Evolutionary conservation across 2,113 vertebrate species (phyloP).

Genomic region (Shinisaurus crocodilurus): DNA sequence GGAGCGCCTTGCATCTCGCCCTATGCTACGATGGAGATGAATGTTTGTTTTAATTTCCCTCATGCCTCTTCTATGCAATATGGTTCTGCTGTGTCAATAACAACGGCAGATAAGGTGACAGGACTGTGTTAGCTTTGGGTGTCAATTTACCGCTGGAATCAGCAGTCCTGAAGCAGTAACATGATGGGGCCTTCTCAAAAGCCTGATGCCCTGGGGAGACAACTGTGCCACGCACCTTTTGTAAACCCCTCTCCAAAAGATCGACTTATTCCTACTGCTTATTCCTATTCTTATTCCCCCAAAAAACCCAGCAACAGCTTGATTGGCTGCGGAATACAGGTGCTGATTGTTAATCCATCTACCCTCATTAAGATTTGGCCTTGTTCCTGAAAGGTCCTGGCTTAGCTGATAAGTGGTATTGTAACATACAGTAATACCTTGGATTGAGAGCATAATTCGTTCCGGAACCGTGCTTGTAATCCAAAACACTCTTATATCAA

Average conservation of each 20-base stretch:
- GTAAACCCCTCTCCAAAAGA: background rate
- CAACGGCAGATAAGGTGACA: conserved; percentile 23
- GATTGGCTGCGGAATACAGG: too few species aligned
- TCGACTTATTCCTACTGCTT: background rate
- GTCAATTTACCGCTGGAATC: conserved; percentile 18
- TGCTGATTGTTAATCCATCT: too few species aligned
- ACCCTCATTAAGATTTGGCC: too few species aligned
- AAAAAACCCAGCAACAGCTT: too few species aligned
- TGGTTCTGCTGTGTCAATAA: conserved; percentile 18
- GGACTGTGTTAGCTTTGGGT: background rate
- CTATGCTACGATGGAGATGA: background rate
- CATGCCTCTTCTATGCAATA: conserved; percentile 10
- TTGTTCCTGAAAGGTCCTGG: too few species aligned
- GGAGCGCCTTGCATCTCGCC: background rate
- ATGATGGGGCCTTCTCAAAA: background rate
- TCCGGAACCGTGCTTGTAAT: too few species aligned
- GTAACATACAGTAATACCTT: too few species aligned
- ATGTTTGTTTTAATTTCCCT: conserved; percentile 13
- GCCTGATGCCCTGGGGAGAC: background rate
- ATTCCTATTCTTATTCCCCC: too few species aligned
- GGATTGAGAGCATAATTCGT: too few species aligned
- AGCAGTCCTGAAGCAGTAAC: background rate
- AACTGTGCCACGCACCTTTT: background rate
- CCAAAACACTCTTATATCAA: too few species aligned
- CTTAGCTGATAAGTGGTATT: too few species aligned